Base-by-base conservation (phyloP, 2,888 invertebrate species). In the Eupithecia dodoneata region DNA sequence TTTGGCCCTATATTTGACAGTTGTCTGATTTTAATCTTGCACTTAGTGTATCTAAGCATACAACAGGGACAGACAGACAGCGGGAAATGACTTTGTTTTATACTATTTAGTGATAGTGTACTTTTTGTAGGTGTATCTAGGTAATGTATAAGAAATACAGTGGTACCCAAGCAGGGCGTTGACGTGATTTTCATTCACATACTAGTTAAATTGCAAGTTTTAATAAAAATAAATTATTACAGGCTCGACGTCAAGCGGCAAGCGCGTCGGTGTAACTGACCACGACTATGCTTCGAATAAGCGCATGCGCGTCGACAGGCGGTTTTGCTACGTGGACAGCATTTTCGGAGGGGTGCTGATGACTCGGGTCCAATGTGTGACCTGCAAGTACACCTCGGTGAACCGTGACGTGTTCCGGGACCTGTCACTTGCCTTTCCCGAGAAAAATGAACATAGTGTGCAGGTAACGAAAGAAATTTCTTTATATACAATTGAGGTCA, bases 341-440 rank as follows among this genome's bases (percentile, higher is more conserved):
- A 96, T 97, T 75, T 98, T 98, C 85, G 97, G 97, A 0, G 98
- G 98, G 0, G 96, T 97, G 76, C 93, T 97, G 47, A 96, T 96
- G 9, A 97, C 97, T 0, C 97, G 97, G 0, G 97, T 97, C 52
- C 96, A 96, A 83, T 98, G 98, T 88, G 95, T 96, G 18, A 96
- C 95, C 73, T 98, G 98, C 87, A 95, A 96, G 75, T 96, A 96
- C 7, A 96, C 96, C 76, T 98, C 98, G 1, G 96, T 96, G 75
- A 97, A 97, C 44, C 96, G 96, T 0, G 98, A 98, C 88, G 96
- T 96, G 73, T 98, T 98, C 92, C 96, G 97, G 6, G 98, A 98
- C 84, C 92, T 98, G 15, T 97, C 97, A 83, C 92, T 98, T 2
- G 97, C 97, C 0, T 97, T 97, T 90, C 97, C 97, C 0, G 96